Conservation (phyloP, 2,113 vertebrate genomes). For the Dasyurus viverrinus region DNA sequence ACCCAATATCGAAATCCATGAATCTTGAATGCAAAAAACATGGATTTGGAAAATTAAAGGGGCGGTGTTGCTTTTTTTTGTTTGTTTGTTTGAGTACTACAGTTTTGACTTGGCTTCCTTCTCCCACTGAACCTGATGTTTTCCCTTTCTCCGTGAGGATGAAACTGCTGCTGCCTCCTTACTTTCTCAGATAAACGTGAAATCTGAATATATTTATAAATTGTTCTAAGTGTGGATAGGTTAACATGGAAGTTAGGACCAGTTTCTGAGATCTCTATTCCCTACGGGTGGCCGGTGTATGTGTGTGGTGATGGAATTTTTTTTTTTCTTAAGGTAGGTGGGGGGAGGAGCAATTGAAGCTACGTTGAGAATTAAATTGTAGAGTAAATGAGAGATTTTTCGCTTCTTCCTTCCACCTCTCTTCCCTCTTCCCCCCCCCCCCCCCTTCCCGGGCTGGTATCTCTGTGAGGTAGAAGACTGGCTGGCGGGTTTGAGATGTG, state of each 20-base stretch:
- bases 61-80: background rate
- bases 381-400: conserved; percentile 54
- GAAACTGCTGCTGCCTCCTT: background rate
- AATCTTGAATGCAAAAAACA: background rate
- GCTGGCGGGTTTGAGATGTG: conserved; percentile 80
- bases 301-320: background rate
- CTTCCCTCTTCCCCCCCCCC: background rate
- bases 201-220: conserved; percentile 31
- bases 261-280: background rate
- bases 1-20: background rate
- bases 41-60: background rate
- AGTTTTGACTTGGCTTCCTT: background rate
- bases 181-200: conserved; percentile 40
- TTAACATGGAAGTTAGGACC: background rate
- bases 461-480: conserved; percentile 61
- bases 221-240: background rate
- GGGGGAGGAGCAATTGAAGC: background rate
- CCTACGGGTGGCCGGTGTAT: background rate
- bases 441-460: conserved; percentile 51
- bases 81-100: background rate
- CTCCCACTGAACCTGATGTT: background rate
- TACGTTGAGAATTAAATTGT: conserved; percentile 45
- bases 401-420: conserved; percentile 32
- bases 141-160: conserved; percentile 12
- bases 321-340: conserved; percentile 34